Evolutionary conservation across 2,797 vertebrate genomes (phyloP).

Genomic region (Lagorchestes hirsutus): DNA sequence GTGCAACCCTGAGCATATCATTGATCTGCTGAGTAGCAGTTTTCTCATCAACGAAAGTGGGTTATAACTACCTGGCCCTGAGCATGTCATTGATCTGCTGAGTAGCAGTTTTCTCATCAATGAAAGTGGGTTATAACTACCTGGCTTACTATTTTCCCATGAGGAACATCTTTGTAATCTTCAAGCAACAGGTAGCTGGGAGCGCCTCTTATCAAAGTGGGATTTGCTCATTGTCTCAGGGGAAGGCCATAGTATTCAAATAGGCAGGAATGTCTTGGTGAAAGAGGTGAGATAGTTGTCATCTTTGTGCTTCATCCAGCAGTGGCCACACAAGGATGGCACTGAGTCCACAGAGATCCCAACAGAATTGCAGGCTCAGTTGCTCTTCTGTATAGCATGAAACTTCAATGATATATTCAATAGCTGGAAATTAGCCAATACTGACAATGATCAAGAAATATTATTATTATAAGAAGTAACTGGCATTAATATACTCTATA

Average conservation of each 20-base stretch:
- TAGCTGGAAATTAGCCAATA: background rate
- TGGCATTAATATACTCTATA: background rate
- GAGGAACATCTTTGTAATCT: background rate
- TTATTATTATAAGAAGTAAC: background rate
- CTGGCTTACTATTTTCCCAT: background rate
- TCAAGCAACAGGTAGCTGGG: background rate
- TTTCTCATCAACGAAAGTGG: background rate
- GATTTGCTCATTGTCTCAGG: conserved; percentile 27
- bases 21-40: background rate
- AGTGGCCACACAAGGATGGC: conserved; percentile 24
- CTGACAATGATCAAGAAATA: background rate
- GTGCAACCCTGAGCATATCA: background rate
- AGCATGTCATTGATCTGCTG: background rate
- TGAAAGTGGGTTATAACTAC: background rate
- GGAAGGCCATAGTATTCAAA: conserved; percentile 22
- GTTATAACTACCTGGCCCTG: background rate
- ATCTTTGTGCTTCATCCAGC: conserved; percentile 6
- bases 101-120: background rate
- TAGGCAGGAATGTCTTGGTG: conserved; percentile 50
- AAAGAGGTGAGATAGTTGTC: conserved; percentile 1
- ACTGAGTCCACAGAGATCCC: background rate
- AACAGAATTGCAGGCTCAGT: background rate
- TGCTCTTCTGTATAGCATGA: conserved; percentile 6
- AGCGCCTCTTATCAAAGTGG: background rate
- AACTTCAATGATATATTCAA: background rate